Conservation (phyloP, 1,140 invertebrate species). For the Drosophila insularis region DNA sequence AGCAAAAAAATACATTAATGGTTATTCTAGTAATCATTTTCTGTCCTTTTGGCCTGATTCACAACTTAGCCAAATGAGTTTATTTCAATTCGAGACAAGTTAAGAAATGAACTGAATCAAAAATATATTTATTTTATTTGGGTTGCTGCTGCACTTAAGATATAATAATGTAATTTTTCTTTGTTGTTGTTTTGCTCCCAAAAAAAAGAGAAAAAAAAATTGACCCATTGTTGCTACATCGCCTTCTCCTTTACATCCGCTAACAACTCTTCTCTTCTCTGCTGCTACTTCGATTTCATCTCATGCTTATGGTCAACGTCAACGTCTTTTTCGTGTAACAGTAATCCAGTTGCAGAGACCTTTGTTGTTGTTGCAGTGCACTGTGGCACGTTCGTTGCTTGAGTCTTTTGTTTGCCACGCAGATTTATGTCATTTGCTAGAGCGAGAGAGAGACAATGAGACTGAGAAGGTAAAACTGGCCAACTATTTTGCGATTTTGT, state of each 20-base stretch:
- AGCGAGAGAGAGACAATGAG: background rate
- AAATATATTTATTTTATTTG: no score
- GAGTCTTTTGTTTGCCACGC: conserved; percentile 78
- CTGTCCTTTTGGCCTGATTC: no score
- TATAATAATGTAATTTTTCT: no score
- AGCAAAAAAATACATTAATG: no score
- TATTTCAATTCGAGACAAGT: no score
- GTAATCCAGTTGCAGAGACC: conserved; percentile 70
- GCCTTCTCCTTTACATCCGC: background rate
- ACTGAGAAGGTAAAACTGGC: conserved; percentile 29
- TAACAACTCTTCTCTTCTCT: no score
- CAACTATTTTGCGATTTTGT: conserved; percentile 21
- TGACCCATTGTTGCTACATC: conserved; percentile 31
- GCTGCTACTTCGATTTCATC: background rate
- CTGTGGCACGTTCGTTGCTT: conserved; percentile 70
- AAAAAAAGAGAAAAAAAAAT: conserved; percentile 14
- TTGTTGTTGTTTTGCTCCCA: background rate
- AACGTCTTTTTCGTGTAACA: conserved; percentile 53
- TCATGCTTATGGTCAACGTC: background rate
- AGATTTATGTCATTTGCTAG: conserved; percentile 72
- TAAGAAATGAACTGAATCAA: no score
- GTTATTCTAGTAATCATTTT: no score
- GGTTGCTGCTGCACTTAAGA: no score
- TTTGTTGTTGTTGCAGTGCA: conserved; percentile 41
- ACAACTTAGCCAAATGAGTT: no score